phyloP scores from a whole-genome alignment of 2,113 vertebrate species.

The Platysternon megacephalum region DNA sequence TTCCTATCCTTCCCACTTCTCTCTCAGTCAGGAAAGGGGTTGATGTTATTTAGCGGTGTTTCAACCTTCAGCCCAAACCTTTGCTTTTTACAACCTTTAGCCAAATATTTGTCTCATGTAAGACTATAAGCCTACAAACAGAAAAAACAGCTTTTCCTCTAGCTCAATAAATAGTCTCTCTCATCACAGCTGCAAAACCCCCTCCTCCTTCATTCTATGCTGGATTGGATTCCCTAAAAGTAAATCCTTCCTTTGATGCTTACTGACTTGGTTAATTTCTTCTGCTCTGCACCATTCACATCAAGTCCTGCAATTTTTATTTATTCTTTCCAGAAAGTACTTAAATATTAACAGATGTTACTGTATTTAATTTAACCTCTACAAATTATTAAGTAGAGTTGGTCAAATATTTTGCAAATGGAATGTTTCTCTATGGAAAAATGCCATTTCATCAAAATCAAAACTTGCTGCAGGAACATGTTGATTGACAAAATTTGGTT shows the following conservation, averaged over 20 bases:
- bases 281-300: neutral
- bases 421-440: neutral
- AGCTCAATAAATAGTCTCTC: constrained; percentile 23
- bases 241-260: constrained; percentile 57
- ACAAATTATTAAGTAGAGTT: neutral
- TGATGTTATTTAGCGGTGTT: neutral
- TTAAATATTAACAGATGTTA: neutral
- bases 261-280: neutral
- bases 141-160: neutral
- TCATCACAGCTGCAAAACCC: neutral
- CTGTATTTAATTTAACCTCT: neutral
- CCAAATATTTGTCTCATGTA: neutral
- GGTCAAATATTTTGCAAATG: neutral
- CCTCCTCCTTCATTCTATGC: neutral
- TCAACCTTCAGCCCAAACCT: neutral
- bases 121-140: neutral
- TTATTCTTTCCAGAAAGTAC: constrained; percentile 23
- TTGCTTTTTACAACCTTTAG: neutral
- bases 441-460: neutral
- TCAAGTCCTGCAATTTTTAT: neutral
- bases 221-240: constrained; percentile 32
- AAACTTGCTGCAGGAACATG: neutral
- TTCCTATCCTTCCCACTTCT: neutral
- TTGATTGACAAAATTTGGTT: neutral
- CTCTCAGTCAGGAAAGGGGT: neutral